phyloP scores from a whole-genome alignment of 1,140 invertebrate species.

The Holcopasites calliopsidis region DNA sequence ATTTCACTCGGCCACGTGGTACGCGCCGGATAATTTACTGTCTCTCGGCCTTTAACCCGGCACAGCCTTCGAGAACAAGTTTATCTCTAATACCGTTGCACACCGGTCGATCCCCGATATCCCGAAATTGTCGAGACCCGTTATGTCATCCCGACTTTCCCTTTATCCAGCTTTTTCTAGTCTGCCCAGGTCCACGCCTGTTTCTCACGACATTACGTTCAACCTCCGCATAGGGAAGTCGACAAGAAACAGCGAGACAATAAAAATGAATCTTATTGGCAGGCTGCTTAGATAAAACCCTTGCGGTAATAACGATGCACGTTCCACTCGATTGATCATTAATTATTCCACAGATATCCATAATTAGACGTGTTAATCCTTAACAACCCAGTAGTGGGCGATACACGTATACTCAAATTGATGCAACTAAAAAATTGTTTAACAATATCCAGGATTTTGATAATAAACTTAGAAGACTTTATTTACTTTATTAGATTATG shows the following conservation, averaged over 20 bases:
- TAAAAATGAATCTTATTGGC: constrained; percentile 9
- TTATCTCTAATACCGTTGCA: constrained; percentile 23
- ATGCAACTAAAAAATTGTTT: too few relatives aligned
- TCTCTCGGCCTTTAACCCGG: constrained; percentile 34
- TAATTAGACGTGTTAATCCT: constrained; percentile 67
- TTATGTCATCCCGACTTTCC: constrained; percentile 37
- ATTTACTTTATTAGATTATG: too few relatives aligned
- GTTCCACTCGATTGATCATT: constrained; percentile 47
- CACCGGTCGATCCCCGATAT: constrained; percentile 14
- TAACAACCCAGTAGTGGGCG: too few relatives aligned
- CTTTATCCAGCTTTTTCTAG: constrained; percentile 33
- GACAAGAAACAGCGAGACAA: constrained; percentile 4
- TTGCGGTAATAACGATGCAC: neutral
- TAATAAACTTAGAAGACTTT: too few relatives aligned
- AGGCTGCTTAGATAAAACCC: neutral
- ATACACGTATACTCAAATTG: too few relatives aligned
- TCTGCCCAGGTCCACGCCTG: constrained; percentile 40
- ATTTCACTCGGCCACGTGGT: constrained; percentile 22
- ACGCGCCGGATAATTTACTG: constrained; percentile 36
- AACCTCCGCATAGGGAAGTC: neutral
- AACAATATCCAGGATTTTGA: too few relatives aligned
- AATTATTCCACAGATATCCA: constrained; percentile 62
- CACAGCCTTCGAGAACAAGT: constrained; percentile 10
- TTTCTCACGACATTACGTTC: constrained; percentile 56
- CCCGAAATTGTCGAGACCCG: constrained; percentile 23